Percentiles rank a stretch among this genome's conserved stretches.
These are phyloP conservation scores for Drosophila arawakana DNA, from an alignment of 1,140 invertebrate genomes.

Conservation along the genomic window DNA sequence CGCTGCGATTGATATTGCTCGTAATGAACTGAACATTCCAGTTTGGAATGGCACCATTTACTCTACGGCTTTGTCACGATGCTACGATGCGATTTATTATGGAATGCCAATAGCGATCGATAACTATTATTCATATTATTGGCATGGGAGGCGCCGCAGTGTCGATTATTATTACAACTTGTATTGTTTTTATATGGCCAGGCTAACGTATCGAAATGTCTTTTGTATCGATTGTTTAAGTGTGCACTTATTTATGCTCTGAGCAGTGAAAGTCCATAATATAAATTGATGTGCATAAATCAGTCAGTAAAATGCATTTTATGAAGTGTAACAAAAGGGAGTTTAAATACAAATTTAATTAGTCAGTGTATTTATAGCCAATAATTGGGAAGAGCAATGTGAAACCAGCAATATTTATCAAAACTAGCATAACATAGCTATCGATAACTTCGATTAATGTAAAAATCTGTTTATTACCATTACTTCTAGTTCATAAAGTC, in stretches of 20 bases:
- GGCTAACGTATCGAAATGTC: conserved; percentile 15
- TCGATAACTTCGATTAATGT: too few relatives aligned
- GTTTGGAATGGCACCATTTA: conserved; percentile 59
- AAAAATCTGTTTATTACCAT: too few relatives aligned
- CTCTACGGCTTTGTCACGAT: conserved; percentile 56
- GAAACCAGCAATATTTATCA: too few relatives aligned
- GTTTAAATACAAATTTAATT: too few relatives aligned
- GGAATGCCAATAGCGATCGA: conserved; percentile 56
- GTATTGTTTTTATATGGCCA: conserved; percentile 16
- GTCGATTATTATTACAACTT: conserved; percentile 36
- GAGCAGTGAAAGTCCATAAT: too few relatives aligned
- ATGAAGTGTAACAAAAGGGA: too few relatives aligned
- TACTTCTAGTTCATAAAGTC: too few relatives aligned
- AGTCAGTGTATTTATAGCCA: too few relatives aligned
- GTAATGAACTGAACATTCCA: conserved; percentile 75
- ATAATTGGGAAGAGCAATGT: too few relatives aligned
- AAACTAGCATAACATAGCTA: too few relatives aligned
- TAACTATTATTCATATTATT: conserved; percentile 52
- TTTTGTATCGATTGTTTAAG: conserved; percentile 9
- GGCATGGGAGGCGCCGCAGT: conserved; percentile 43
- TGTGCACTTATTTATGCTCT: background rate
- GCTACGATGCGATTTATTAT: conserved; percentile 50
- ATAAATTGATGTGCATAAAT: too few relatives aligned
- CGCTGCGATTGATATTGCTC: conserved; percentile 37
- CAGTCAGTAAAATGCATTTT: too few relatives aligned